phyloP scores from a whole-genome alignment of 2,113 vertebrate genomes.

The Rutilus rutilus region DNA sequence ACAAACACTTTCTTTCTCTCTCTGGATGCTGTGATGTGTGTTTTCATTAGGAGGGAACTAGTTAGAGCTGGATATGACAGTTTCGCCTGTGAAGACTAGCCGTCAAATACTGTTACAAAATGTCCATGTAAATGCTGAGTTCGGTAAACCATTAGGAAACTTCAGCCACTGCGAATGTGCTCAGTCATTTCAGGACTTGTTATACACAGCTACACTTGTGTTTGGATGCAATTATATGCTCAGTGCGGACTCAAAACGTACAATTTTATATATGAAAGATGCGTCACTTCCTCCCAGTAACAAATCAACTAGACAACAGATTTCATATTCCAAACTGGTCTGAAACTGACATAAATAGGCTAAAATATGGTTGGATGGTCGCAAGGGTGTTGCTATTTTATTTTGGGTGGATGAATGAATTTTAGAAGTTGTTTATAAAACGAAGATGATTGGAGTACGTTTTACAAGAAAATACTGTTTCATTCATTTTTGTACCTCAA shows the following conservation, averaged over 20 bases:
- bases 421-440: too few species aligned
- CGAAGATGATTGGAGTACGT: too few species aligned
- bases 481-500: too few species aligned
- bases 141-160: not conserved
- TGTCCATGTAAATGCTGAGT: not conserved
- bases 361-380: not conserved
- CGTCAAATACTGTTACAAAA: slow-evolving; percentile 5
- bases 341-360: not conserved
- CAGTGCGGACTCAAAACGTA: not conserved
- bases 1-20: slow-evolving; percentile 20
- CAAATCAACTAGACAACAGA: not conserved
- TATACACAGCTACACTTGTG: not conserved
- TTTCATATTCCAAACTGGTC: not conserved
- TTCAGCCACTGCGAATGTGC: not conserved
- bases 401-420: too few species aligned
- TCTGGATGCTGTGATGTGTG: slow-evolving; percentile 20
- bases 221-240: not conserved
- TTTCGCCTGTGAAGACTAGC: not conserved
- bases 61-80: not conserved
- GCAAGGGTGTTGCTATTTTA: not conserved
- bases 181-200: not conserved
- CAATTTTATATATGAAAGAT: not conserved
- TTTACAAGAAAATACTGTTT: too few species aligned
- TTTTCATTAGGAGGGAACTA: slow-evolving; percentile 23
- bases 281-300: not conserved